Percentiles rank a stretch among this genome's conserved stretches.
phyloP scores from a whole-genome alignment of 2,797 vertebrate genomes.

The Gouania willdenowi region DNA sequence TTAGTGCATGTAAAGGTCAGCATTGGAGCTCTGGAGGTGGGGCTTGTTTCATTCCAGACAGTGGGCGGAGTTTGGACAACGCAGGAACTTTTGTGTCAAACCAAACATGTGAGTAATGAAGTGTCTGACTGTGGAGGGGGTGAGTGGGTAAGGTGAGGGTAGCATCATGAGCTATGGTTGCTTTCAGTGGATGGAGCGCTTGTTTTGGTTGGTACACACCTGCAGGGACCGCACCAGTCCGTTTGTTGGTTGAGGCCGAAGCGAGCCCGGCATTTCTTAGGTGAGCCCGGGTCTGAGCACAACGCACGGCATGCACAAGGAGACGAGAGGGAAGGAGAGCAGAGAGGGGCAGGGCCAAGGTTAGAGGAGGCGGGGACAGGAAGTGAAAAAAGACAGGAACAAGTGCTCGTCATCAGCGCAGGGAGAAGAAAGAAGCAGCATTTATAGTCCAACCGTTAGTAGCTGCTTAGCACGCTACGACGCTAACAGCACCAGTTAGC shows the following conservation, averaged over 20 bases:
- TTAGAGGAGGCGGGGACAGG: constrained; percentile 31
- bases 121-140: constrained; percentile 7
- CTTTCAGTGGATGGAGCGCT: too few species aligned
- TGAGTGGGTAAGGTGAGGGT: constrained; percentile 42
- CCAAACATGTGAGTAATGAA: background rate
- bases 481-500: constrained; percentile 14
- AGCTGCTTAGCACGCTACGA: constrained; percentile 16
- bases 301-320: constrained; percentile 81
- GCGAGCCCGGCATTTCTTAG: constrained; percentile 99
- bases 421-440: constrained; percentile 17
- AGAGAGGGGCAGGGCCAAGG: background rate
- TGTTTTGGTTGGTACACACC: constrained; percentile 96
- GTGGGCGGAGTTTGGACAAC: background rate
- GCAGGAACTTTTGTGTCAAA: background rate
- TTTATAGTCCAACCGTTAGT: constrained; percentile 49
- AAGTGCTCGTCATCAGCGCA: constrained; percentile 22
- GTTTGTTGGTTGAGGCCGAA: constrained; percentile 99
- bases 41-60: constrained; percentile 11
- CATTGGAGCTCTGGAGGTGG: constrained; percentile 1
- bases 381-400: constrained; percentile 9
- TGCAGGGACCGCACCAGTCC: constrained; percentile 99
- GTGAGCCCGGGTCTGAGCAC: constrained; percentile 95
- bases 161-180: too few species aligned
- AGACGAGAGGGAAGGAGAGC: constrained; percentile 38
- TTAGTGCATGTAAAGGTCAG: constrained; percentile 58